phyloP scores from a whole-genome alignment of 2,113 vertebrate species.

The Pterophyllum scalare region DNA sequence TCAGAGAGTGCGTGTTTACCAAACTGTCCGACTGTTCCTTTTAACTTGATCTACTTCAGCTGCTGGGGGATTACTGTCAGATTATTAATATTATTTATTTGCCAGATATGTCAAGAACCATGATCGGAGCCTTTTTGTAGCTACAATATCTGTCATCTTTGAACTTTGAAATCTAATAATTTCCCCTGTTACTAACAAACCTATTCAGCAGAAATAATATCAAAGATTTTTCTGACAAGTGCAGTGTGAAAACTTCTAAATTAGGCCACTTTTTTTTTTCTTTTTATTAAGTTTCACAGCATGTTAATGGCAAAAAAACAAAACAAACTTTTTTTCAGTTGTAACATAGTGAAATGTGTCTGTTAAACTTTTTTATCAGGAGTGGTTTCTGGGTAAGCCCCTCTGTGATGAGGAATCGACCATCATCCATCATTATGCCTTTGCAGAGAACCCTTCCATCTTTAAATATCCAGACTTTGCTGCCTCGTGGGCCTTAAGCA shows the following conservation, averaged over 20 bases:
- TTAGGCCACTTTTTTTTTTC: slow-evolving; percentile 18
- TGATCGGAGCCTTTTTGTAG: slow-evolving; percentile 5
- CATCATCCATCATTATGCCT: slow-evolving; percentile 98
- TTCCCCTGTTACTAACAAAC: slow-evolving; percentile 22
- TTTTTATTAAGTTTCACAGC: background rate
- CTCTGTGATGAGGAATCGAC: slow-evolving; percentile 95
- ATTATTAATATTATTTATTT: background rate
- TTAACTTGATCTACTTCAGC: background rate
- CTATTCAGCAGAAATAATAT: slow-evolving; percentile 4
- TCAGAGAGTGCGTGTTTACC: background rate
- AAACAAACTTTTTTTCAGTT: background rate
- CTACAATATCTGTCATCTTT: slow-evolving; percentile 28
- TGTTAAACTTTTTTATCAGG: slow-evolving; percentile 75
- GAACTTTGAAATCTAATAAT: slow-evolving; percentile 42
- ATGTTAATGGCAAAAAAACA: background rate
- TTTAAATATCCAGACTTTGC: slow-evolving; percentile 97
- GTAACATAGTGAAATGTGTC: background rate
- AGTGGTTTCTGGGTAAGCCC: slow-evolving; percentile 95
- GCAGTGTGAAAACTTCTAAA: slow-evolving; percentile 7
- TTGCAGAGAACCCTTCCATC: slow-evolving; percentile 91
- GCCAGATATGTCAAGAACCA: slow-evolving; percentile 26
- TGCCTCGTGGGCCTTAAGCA: slow-evolving; percentile 93
- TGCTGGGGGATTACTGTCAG: background rate
- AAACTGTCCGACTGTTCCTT: background rate
- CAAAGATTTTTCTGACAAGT: slow-evolving; percentile 35